phyloP scores from a whole-genome alignment of 2,888 invertebrate genomes.

The Nephrotoma guestfalica region DNA sequence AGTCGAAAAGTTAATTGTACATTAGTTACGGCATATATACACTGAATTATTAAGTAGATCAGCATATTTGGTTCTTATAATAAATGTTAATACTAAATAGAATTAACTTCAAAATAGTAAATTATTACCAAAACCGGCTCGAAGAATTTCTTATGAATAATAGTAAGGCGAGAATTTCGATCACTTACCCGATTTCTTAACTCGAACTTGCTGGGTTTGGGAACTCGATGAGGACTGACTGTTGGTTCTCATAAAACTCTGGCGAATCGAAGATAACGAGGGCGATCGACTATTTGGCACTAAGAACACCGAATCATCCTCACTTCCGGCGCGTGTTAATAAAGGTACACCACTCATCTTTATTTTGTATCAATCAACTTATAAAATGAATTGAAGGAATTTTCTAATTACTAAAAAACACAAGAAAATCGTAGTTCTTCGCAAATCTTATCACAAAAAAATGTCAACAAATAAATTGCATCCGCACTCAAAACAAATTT shows the following conservation, averaged over 20 bases:
- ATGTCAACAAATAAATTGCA: not conserved
- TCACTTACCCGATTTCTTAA: not conserved
- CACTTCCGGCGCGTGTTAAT: slow-evolving; percentile 25
- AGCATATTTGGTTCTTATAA: too few relatives aligned
- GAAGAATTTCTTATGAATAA: too few relatives aligned
- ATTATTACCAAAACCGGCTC: too few relatives aligned
- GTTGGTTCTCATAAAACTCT: slow-evolving; percentile 29
- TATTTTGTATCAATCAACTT: not conserved
- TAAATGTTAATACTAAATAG: too few relatives aligned
- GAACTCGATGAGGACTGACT: slow-evolving; percentile 26
- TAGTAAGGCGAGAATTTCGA: not conserved
- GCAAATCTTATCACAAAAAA: not conserved
- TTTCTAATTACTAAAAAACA: not conserved
- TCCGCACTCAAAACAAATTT: not conserved
- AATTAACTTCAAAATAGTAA: too few relatives aligned
- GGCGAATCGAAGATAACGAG: slow-evolving; percentile 36
- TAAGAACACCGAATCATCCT: slow-evolving; percentile 25
- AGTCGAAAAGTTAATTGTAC: not conserved
- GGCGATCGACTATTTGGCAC: slow-evolving; percentile 32
- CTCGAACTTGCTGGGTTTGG: slow-evolving; percentile 22
- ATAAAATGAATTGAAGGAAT: not conserved
- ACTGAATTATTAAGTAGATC: too few relatives aligned
- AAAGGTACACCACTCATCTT: slow-evolving; percentile 24
- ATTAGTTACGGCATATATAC: not conserved
- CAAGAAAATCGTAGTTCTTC: not conserved